Evolutionary conservation across 2,797 vertebrate genomes (phyloP), one percentile per base, ranked within the genome.

Genomic region (Typhlichthys eigenmanni): DNA sequence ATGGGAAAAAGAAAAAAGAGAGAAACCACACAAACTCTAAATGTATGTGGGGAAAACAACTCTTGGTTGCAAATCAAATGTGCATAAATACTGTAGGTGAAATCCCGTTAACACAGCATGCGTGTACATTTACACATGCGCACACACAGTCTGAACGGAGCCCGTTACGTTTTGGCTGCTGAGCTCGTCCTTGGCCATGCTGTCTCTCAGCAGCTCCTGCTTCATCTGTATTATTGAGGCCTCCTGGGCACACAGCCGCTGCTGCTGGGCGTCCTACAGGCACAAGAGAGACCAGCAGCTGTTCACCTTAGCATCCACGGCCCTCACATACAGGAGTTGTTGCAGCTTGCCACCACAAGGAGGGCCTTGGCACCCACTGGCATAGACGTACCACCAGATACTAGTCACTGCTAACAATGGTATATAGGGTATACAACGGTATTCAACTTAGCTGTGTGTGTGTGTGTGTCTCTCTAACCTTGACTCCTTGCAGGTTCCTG

Each of bases 191-290:
- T 91, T 95, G 68, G 92, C 92, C 93, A 99, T 96, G 81, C 90
- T 91, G 61, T 92, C 91, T 77, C 96, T 90, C 72, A 99, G 89
- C 58, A 98, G 90, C 60, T 99, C 96, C 75, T 98, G 96, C 89
- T 98, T 99, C 63, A 98, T 92, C 86, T 98, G 96, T 68, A 99
- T 94, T n/a, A 99, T 94, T 0, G 94, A 86, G 0, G 93, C 80
- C 29, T 99, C 98, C 85, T 99, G 97, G 72, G 93, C 87, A 64
- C 92, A 81, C 80, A 99, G 81, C 64, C 96, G 92, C 84, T 97
- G 96, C 88, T 98, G 98, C 82, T 98, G 91, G 29, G 96, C 96
- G 17, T 97, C 96, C 98, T 99, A 78, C 47, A 75, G n/a, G 17
- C 38, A 43, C 38, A 43, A 43, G 38, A 43, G 38, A 43, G 38